A percentile compares a stretch with the other conserved stretches of the same genome.
These are phyloP conservation scores for Malurus cyaneus DNA, from an alignment of 2,113 vertebrate genomes.

Conservation along the genomic window DNA sequence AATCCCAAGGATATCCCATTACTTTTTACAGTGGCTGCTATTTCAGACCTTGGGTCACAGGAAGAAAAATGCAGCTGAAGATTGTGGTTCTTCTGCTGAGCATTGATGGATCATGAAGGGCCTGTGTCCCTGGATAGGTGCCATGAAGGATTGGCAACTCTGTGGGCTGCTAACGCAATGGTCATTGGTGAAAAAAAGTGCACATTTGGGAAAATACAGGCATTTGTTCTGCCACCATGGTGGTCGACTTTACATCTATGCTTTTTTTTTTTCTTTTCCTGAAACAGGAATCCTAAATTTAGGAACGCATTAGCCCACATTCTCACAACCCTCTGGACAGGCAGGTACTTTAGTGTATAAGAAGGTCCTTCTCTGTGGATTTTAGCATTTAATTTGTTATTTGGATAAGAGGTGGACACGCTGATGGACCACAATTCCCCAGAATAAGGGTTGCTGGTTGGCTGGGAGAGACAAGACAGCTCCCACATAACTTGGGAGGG, in stretches of 20 bases:
- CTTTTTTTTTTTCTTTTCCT: not conserved
- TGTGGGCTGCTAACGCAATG: not conserved
- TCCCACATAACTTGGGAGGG: not conserved
- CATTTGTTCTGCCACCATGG: rapidly evolving
- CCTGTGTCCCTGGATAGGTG: not conserved
- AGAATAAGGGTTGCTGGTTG: not conserved
- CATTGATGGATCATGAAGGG: not conserved
- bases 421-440: not conserved
- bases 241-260: not conserved
- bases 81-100: not conserved
- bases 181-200: not conserved
- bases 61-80: not conserved
- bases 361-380: not conserved
- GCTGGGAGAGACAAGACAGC: not conserved
- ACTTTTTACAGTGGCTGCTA: not conserved
- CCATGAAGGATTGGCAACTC: not conserved
- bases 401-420: rapidly evolving
- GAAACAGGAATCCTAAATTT: not conserved
- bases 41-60: not conserved
- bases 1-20: rapidly evolving
- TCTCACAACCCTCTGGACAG: not conserved
- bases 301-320: not conserved
- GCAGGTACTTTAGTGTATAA: not conserved
- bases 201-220: not conserved
- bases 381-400: not conserved